Base-by-base conservation (phyloP, 2,888 invertebrate genomes). In the Erebia aethiops region DNA sequence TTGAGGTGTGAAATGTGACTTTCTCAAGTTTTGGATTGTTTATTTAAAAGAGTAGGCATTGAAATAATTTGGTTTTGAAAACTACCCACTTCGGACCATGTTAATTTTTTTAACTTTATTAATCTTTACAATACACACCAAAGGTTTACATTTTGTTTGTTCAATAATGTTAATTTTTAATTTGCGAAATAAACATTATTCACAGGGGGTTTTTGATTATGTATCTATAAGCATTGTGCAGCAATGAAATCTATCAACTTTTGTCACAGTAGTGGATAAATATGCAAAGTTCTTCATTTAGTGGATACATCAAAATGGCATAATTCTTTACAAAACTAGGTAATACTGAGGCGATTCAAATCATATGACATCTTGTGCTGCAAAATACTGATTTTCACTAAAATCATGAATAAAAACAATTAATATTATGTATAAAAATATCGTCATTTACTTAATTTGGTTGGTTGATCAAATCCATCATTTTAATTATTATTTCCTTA, bases 271-370 rank as follows among this genome's bases (percentile, higher is more conserved):
- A 67, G 61, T 56, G 60, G 61, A 57, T 54, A 68, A 67, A 61
- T 56, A 69, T 57, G 51, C n/a, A 51, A 51, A 52, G 16, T n/a
- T 18, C n/a, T 10, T 5, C 43, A 60, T 60, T 41, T 60, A 41
- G 26, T 60, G 60, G n/a, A 60, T 60, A 60, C 26, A 57, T 41
- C 62, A 71, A 82, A 87, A 91, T 91, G 90, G 89, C 89, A 90
- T 89, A 88, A 79, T 84, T 85, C 79, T 85, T 85, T 90, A 90
- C 78, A 84, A 83, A 87, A 67, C 78, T 80, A 79, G 69, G 76
- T 91, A 91, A 91, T 91, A 91, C 91, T 91, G 91, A 87, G 86
- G 84, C 84, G 84, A 85, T 81, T 77, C 80, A 72, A 69, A 74
- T 72, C 70, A 75, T 41, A 52, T 54, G 72, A 71, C 7, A 61